These are phyloP conservation scores for Podotricha telesiphe DNA, from an alignment of 2,888 invertebrate species.

Conservation along the genomic window DNA sequence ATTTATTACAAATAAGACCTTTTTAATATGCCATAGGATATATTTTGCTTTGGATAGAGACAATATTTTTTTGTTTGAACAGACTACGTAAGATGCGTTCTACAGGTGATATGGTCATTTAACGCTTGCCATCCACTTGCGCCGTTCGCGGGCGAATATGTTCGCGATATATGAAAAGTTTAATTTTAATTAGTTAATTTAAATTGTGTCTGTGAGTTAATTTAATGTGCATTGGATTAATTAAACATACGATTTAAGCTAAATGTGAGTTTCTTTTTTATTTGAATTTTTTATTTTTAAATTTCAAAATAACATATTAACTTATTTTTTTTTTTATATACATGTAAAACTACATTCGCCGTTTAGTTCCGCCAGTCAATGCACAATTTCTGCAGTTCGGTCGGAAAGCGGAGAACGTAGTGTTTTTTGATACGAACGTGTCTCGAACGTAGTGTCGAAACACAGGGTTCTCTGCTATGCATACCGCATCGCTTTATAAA, in stretches of 20 bases:
- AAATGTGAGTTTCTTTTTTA: neutral
- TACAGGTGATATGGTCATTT: constrained; percentile 65
- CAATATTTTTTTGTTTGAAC: constrained; percentile 35
- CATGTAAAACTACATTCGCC: no score
- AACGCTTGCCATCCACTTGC: constrained; percentile 64
- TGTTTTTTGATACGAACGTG: no score
- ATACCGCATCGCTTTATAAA: no score
- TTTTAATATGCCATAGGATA: neutral
- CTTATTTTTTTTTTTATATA: no score
- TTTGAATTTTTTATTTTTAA: neutral
- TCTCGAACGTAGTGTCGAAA: no score
- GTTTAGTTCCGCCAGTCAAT: no score
- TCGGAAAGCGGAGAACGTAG: no score
- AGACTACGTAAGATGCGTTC: constrained; percentile 46
- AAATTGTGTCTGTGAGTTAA: constrained; percentile 26
- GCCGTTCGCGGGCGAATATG: constrained; percentile 61
- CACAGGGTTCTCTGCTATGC: no score
- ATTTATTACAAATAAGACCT: neutral
- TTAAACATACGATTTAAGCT: neutral
- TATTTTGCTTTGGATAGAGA: constrained; percentile 25
- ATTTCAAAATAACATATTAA: neutral
- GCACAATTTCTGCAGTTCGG: no score
- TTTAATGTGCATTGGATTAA: constrained; percentile 12
- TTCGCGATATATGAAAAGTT: constrained; percentile 53
- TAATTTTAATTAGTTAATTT: constrained; percentile 39